phyloP scores from a whole-genome alignment of 2,113 vertebrate genomes.

The Syrmaticus mikado region DNA sequence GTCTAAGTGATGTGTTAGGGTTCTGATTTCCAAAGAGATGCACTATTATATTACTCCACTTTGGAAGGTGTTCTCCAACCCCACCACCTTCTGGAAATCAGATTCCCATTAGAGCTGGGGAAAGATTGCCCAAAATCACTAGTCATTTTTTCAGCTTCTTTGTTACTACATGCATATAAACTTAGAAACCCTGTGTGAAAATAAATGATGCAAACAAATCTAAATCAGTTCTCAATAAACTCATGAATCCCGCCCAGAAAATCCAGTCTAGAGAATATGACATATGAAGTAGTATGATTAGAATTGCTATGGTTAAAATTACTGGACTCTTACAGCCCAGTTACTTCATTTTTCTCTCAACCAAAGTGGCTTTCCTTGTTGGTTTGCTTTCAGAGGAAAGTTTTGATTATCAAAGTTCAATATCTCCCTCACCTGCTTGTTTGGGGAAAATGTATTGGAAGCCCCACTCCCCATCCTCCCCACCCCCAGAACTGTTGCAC shows the following conservation, averaged over 20 bases:
- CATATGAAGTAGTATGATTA: not conserved
- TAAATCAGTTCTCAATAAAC: not conserved
- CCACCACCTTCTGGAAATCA: not conserved
- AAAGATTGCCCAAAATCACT: not conserved
- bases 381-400: not conserved
- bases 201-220: not conserved
- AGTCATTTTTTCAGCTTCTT: not conserved
- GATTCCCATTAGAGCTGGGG: not conserved
- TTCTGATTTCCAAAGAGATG: not conserved
- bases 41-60: not conserved
- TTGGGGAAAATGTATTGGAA: not conserved
- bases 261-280: not conserved
- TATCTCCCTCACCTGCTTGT: constrained; percentile 18
- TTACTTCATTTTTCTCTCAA: not conserved
- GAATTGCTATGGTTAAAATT: not conserved
- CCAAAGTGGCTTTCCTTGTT: not conserved
- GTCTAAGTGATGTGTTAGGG: not conserved
- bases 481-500: not conserved
- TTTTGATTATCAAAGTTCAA: constrained; percentile 7
- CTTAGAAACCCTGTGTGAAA: not conserved
- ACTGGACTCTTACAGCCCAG: not conserved
- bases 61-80: not conserved
- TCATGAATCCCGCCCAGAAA: not conserved
- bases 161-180: not conserved
- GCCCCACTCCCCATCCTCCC: not conserved